Conservation (phyloP, 2,113 vertebrate genomes). For the Clarias gariepinus region DNA sequence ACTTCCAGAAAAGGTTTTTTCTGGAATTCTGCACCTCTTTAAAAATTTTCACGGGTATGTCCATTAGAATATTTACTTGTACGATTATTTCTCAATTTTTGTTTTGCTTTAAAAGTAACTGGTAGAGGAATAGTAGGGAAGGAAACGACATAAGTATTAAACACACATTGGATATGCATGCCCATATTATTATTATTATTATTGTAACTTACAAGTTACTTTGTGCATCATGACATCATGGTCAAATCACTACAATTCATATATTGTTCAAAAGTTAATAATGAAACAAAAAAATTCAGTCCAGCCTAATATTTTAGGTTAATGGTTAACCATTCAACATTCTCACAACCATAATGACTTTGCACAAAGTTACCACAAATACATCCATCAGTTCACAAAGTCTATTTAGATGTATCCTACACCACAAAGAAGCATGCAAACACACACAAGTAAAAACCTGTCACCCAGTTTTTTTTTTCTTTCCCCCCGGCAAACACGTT, state of each 20-base stretch:
- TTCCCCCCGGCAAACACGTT: not conserved
- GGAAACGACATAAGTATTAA: not conserved
- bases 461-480: not conserved
- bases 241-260: not conserved
- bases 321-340: not conserved
- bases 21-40: not conserved
- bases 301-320: not conserved
- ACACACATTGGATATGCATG: not conserved
- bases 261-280: not conserved
- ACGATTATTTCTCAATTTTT: not conserved
- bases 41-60: not conserved
- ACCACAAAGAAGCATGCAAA: constrained; percentile 47
- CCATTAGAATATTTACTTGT: not conserved
- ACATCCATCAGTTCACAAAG: constrained; percentile 11
- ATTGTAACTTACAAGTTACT: not conserved
- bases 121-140: not conserved
- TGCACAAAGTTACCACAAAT: constrained; percentile 17
- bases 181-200: not conserved
- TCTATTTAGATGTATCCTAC: not conserved
- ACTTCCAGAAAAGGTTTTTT: not conserved
- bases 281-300: not conserved
- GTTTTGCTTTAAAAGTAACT: not conserved
- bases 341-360: not conserved
- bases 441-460: constrained; percentile 37
- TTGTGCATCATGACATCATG: not conserved